These are phyloP conservation scores for Porites cylindrica DNA, from an alignment of 92 coral and sea anemone genomes.

Conservation along the genomic window DNA sequence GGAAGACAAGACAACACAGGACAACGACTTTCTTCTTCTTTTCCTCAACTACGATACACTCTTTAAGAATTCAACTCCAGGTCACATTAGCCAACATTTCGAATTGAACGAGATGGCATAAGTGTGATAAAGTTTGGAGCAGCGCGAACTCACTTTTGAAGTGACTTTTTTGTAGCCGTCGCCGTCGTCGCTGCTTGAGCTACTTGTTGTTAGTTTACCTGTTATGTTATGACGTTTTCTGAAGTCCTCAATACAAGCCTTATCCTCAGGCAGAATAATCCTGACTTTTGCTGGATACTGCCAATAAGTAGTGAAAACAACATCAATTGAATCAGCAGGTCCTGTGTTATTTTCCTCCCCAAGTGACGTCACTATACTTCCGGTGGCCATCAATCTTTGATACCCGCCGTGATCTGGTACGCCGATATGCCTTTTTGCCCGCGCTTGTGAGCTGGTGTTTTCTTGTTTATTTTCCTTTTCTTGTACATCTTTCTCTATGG, in stretches of 20 bases:
- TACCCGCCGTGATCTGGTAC: constrained; percentile 98
- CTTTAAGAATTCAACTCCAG: too few relatives aligned
- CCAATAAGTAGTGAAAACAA: constrained; percentile 95
- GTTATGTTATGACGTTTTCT: constrained; percentile 81
- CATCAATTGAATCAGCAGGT: constrained; percentile 85
- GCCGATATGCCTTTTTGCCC: constrained; percentile 83
- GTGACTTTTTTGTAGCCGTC: too few relatives aligned
- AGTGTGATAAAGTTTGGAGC: too few relatives aligned
- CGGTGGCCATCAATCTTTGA: constrained; percentile 97
- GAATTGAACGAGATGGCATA: too few relatives aligned
- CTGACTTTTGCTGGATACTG: constrained; percentile 99
- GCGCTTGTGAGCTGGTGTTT: constrained; percentile 17
- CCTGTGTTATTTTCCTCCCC: constrained; percentile 62
- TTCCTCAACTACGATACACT: too few relatives aligned
- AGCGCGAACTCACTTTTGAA: too few relatives aligned
- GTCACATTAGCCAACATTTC: too few relatives aligned
- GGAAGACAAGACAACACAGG: too few relatives aligned
- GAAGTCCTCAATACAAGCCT: constrained; percentile 91
- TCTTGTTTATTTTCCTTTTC: not conserved
- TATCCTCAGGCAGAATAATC: constrained; percentile 86
- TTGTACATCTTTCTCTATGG: constrained; percentile 4
- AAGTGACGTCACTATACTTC: constrained; percentile 79
- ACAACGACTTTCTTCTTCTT: too few relatives aligned
- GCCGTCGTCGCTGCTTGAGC: too few relatives aligned
- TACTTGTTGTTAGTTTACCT: constrained; percentile 53